Evolutionary conservation across 64 coral and sea anemone genomes (phyloP).

Genomic region (Cladopsammia gracilis): DNA sequence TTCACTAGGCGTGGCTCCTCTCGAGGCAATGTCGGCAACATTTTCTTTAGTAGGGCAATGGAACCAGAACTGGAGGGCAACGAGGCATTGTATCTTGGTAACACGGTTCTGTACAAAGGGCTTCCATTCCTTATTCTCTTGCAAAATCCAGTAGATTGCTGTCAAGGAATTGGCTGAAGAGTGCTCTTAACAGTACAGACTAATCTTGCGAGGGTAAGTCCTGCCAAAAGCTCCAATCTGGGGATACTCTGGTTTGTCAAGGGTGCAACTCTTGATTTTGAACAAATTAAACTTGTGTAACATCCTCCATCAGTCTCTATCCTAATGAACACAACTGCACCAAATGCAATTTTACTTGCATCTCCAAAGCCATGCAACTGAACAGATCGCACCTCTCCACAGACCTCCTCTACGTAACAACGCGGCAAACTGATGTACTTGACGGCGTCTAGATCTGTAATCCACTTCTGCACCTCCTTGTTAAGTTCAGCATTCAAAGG

Average conservation of each 20-base stretch:
- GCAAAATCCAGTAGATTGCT: constrained; percentile 37
- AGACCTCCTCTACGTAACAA: not conserved
- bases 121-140: constrained; percentile 29
- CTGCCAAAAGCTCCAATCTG: too few species aligned
- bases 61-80: not conserved
- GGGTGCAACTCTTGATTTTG: too few species aligned
- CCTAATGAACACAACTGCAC: not conserved
- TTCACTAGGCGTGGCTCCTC: not conserved
- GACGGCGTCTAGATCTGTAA: not conserved
- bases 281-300: too few species aligned
- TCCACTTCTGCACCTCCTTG: not conserved
- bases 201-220: too few species aligned
- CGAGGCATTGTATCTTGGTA: constrained; percentile 1
- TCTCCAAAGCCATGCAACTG: constrained; percentile 16
- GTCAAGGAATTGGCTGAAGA: not conserved
- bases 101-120: constrained; percentile 40
- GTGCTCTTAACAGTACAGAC: too few species aligned
- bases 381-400: not conserved
- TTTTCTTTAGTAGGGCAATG: not conserved
- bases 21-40: constrained; percentile 16
- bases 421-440: not conserved
- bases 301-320: not conserved
- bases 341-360: not conserved
- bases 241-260: too few species aligned
- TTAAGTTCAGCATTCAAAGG: not conserved